Base-by-base conservation (phyloP, 2,888 invertebrate genomes). In the Cryptocephalus moraei region DNA sequence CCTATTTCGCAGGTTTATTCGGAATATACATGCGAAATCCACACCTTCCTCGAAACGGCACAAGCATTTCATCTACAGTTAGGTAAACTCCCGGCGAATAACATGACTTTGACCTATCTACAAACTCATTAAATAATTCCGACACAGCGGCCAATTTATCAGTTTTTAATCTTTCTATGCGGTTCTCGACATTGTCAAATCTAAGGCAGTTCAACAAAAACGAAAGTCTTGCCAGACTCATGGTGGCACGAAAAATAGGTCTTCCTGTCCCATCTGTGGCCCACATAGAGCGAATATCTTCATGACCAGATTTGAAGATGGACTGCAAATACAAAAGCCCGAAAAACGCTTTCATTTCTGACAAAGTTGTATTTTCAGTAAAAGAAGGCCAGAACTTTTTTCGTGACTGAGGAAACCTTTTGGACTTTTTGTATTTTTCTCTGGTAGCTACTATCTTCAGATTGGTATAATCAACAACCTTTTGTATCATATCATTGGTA, bases 41-140 rank as follows among this genome's bases (percentile, higher is more conserved):
- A 46, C 54, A 55, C 41, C 47, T 44, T 22, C 47, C 51, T 41
- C 54, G 41, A 47, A 55, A 51, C 34, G 50, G 49, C 33, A 55
- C 47, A 32, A 54, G 48, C 54, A 55, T 55, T 49, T 52, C 55
- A 48, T 53, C 54, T 32, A 55, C 45, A n/a, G 53, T 53, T 32
- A 53, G 33, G 41, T 46, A 47, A 44, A 44, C 9, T 8, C 41
- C 41, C n/a, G n/a, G 50, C 9, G 47, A 45, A 40, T 53, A 53
- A 44, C 42, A 42, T 8, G 32, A 33, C 41, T 49, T 44, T 41
- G 44, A 52, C 41, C 53, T 48, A 12, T 33, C 39, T 32, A 56
- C 42, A 44, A 56, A 53, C 36, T 34, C 36, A 34, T 43, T 36
- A 43, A 43, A 43, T 9, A 34, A 9, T 43, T 43, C 43, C 13